Conservation (phyloP, 2,888 invertebrate species). For the Drosophila sordidula region DNA sequence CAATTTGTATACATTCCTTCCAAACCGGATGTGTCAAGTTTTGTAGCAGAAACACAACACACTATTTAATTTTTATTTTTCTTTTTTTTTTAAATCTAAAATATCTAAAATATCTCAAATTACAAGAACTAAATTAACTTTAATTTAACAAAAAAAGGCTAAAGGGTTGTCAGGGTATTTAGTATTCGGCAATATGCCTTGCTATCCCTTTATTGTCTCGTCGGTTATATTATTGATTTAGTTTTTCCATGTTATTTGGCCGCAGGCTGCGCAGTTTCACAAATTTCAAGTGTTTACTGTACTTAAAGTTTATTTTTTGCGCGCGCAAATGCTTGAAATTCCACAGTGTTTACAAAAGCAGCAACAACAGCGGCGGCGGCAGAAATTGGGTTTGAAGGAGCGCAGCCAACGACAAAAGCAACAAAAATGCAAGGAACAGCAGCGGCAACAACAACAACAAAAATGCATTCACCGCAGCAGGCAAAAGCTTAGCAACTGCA, state of each 20-base stretch:
- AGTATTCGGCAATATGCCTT: not conserved
- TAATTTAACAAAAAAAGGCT: too few relatives aligned
- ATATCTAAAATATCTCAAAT: too few relatives aligned
- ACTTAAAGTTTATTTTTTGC: constrained; percentile 39
- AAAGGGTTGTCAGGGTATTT: not conserved
- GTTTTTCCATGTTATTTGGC: constrained; percentile 45
- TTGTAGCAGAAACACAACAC: too few relatives aligned
- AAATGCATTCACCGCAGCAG: constrained; percentile 70
- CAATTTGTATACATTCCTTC: too few relatives aligned
- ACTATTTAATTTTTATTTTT: too few relatives aligned
- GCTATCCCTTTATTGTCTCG: constrained; percentile 18
- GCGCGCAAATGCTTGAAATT: constrained; percentile 62
- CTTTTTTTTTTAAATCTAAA: too few relatives aligned
- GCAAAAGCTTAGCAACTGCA: constrained; percentile 71
- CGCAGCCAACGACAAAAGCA: constrained; percentile 41
- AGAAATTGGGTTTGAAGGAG: constrained; percentile 48
- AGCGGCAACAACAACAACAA: constrained; percentile 25
- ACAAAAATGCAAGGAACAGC: constrained; percentile 24
- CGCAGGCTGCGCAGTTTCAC: constrained; percentile 26
- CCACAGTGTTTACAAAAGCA: constrained; percentile 42
- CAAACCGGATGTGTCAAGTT: too few relatives aligned
- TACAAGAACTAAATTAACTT: too few relatives aligned
- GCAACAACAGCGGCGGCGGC: constrained; percentile 23
- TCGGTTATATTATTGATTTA: constrained; percentile 56
- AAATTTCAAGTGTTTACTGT: constrained; percentile 59